phyloP scores from a whole-genome alignment of 2,888 invertebrate genomes.

The Biston betularia region DNA sequence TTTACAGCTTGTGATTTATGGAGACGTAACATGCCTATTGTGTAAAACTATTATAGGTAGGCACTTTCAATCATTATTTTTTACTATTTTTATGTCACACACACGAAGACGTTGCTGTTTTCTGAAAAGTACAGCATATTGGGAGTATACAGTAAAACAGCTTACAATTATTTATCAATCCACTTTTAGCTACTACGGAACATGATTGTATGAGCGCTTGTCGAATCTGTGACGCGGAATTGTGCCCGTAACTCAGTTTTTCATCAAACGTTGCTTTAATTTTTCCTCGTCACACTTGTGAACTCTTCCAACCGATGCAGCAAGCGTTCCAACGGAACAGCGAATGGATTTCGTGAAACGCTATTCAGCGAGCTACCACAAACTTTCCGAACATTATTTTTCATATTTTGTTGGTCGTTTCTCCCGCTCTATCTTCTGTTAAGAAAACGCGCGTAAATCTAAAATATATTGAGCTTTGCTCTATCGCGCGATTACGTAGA shows the following conservation, averaged over 20 bases:
- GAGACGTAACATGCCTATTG: neutral
- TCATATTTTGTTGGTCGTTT: neutral
- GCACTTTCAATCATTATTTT: neutral
- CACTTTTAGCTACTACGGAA: conserved; percentile 34
- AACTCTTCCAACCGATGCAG: conserved; percentile 54
- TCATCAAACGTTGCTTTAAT: conserved; percentile 59
- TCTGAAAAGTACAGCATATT: too few species aligned
- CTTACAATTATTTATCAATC: conserved; percentile 8
- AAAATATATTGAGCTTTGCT: neutral
- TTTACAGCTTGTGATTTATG: conserved; percentile 30
- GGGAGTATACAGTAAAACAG: neutral
- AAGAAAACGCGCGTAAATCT: neutral
- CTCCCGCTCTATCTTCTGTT: neutral
- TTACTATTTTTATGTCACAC: too few species aligned
- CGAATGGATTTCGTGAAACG: conserved; percentile 55
- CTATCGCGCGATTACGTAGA: conserved; percentile 3
- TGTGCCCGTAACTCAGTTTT: conserved; percentile 54
- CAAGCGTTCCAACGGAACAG: conserved; percentile 55
- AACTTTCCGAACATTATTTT: neutral
- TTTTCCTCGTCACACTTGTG: conserved; percentile 52
- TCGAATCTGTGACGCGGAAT: conserved; percentile 56
- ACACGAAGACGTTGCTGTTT: too few species aligned
- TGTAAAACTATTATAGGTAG: neutral
- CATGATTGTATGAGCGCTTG: conserved; percentile 46
- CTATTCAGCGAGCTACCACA: conserved; percentile 35